Base-by-base conservation (phyloP, 2,888 invertebrate species). In the Cheilosia impressa region DNA sequence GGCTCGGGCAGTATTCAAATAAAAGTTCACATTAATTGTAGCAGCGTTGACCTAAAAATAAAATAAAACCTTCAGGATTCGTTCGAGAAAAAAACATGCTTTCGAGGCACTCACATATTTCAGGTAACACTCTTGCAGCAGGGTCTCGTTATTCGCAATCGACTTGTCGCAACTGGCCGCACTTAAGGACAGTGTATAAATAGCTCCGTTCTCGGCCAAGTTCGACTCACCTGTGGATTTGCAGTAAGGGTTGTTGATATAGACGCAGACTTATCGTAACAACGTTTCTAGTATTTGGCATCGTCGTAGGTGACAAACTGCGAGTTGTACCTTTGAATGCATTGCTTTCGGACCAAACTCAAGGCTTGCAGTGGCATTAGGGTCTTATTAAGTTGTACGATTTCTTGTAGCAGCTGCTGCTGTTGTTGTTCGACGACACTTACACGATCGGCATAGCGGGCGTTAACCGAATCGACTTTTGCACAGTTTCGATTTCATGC, bases 301-400 rank as follows among this genome's bases (percentile, higher is more conserved):
- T 50, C 22, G n/a, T 19, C 52, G 15, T 24, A 31, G 2, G 57
- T 63, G 0, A 76, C 7, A 6, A 81, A 24, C 7, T 77, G 58
- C 1, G 38, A 17, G 7, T 53, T 22, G 47, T 66, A 65, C 41
- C 43, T 65, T 77, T 82, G 77, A 58, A 82, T 82, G 53, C 82
- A 82, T 45, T 77, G 31, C 19, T 82, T 77, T n/a, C 47, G 38
- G 15, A 41, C 31, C 0, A 53, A n/a, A 22, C 19, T 65, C 5
- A 82, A 34, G 3, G 77, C 58, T 4, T 71, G 77, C 31, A 77
- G 17, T 22, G 63, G 60, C 10, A 45, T 41, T 0, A 66, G 34
- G 27, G 63, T 77, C 2, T 19, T 43, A 52, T 77, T 66, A 17
- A 77, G 31, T 41, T 47, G 38, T 2, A 53, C 45, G 15, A 60